Base-by-base conservation (phyloP, 2,888 invertebrate genomes). In the Balanococcus diminutus region DNA sequence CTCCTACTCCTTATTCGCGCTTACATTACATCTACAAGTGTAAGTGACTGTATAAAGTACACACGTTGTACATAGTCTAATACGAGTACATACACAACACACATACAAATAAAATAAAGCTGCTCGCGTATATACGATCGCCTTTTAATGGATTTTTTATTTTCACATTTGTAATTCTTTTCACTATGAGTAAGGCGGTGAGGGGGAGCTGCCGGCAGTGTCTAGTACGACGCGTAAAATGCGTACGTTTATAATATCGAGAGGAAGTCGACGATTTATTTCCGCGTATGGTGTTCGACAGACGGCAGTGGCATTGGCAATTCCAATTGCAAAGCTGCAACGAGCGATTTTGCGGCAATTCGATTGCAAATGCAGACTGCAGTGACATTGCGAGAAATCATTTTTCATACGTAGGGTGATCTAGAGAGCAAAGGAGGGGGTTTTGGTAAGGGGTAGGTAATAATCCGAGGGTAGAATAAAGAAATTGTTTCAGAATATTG, bases 141-240 rank as follows among this genome's bases (percentile, higher is more conserved):
- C 28, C 42, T 72, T 72, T 72, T 72, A 72, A 72, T 72, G 72
- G 72, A 72, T 31, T 72, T 72, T 72, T 72, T 72, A 72, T 72
- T 31, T 28, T 72, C 72, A 22, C 72, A 72, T 72, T 72, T 72
- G 72, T 72, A 72, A 72, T 31, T 72, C 72, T 31, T 72, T 72
- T 72, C 56, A 56, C 22, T 56, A 5, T 56, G 22, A 8, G 72
- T 42, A 42, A n/a, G n/a, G n/a, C 42, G 42, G 36, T 36, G 36
- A 8, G 42, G n/a, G n/a, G n/a, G n/a, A n/a, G n/a, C n/a, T n/a
- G n/a, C n/a, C 72, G 31, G 25, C 72, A 5, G 72, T 14, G 72
- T 72, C 72, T 72, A 31, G 39, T 39, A 56, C n/a, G n/a, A n/a
- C n/a, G n/a, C n/a, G n/a, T n/a, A n/a, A n/a, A n/a, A n/a, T 16